Evolutionary conservation across 1,140 invertebrate species (phyloP), one percentile per base, ranked within the genome.

Genomic region (Pseudachorutes palmiensis): DNA sequence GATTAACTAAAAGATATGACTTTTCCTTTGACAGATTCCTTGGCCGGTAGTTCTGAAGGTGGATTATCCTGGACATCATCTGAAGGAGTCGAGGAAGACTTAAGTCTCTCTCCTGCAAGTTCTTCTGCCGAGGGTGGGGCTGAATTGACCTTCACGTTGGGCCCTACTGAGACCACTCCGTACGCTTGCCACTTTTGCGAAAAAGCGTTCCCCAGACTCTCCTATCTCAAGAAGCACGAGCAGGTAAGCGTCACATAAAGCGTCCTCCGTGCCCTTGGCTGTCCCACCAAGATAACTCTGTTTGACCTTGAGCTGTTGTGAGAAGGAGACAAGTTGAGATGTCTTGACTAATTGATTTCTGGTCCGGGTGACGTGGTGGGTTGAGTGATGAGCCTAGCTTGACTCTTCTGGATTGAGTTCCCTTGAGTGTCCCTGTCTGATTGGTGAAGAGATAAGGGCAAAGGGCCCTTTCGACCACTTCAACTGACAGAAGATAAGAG

Each of bases 121-220:
- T 19, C 36, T 45, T 45, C 36, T 19, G 36, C 19, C 36, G 36
- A 45, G 9, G 36, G 36, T 45, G 36, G 24, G 14, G 51, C 3
- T 19, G 51, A 55, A 62, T 78, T 85, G 24, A 81, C 81, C 24
- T 87, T 82, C 77, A 86, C 84, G 2, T 81, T 86, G 59, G 87
- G 86, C 36, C 83, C 84, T 60, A 87, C 85, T 2, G 86, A 88
- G 68, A 81, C 82, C 70, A 88, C 88, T 31, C 91, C 91, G 41
- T 91, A 93, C 82, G 85, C 88, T 70, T 93, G 91, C 80, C 88
- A 89, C 77, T 93, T 91, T 80, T 96, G 92, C 81, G 88, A 92
- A 69, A 90, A 91, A 78, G 89, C 91, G 57, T 96, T 94, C 80
- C 87, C 91, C 1, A 82, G 90, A 49, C 84, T 90, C 32, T 88